Conservation (phyloP, 2,797 vertebrate genomes). For the Crocidura indochinensis region DNA sequence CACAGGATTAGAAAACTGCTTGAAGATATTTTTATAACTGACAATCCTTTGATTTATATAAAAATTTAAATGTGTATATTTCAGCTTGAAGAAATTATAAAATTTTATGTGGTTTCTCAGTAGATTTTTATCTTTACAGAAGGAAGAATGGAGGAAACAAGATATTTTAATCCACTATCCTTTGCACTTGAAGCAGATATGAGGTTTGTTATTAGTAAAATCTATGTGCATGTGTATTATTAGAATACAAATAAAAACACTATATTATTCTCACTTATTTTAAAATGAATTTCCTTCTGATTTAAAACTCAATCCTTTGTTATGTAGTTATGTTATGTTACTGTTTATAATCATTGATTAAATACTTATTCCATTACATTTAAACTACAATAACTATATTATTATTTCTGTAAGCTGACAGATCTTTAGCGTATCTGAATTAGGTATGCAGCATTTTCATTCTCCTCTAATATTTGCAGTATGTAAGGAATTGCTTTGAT, state of each 20-base stretch:
- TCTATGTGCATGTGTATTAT: slow-evolving; percentile 28
- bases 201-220: slow-evolving; percentile 41
- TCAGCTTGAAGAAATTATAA: slow-evolving; percentile 60
- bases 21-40: slow-evolving; percentile 63
- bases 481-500: not conserved
- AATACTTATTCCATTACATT: not conserved
- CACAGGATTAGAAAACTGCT: slow-evolving; percentile 21
- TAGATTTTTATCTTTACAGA: slow-evolving; percentile 70
- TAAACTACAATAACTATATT: not conserved
- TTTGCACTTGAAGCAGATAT: slow-evolving; percentile 51
- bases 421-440: not conserved
- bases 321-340: not conserved
- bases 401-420: not conserved
- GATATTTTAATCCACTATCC: slow-evolving; percentile 64
- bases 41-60: slow-evolving; percentile 56
- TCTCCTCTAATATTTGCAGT: slow-evolving; percentile 14
- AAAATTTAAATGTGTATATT: slow-evolving; percentile 24
- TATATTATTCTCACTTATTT: not conserved
- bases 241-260: slow-evolving; percentile 34
- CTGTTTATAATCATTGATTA: not conserved
- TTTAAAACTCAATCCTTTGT: slow-evolving; percentile 54
- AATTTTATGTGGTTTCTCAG: slow-evolving; percentile 65
- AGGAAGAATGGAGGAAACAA: slow-evolving; percentile 73
- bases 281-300: slow-evolving; percentile 44
- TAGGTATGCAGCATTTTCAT: not conserved